Conservation (phyloP, 2,888 invertebrate genomes). For the Gortyna flavago region DNA sequence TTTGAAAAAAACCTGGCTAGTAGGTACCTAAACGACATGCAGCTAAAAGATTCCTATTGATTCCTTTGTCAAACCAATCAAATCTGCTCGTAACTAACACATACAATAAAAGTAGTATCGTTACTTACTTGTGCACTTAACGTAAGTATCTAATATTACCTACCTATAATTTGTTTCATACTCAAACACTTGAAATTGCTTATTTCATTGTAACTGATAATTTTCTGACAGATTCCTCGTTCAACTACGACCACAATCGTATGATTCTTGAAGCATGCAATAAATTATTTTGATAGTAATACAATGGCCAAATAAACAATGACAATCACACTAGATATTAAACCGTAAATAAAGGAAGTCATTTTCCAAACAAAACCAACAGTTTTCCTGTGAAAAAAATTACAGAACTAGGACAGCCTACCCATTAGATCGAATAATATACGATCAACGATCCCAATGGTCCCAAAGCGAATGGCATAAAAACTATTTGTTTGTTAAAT, state of each 20-base stretch:
- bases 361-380: not conserved
- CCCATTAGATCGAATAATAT: conserved; percentile 39
- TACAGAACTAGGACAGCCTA: conserved; percentile 21
- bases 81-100: not conserved
- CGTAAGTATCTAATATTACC: not conserved
- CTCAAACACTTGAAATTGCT: conserved; percentile 26
- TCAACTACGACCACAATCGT: not conserved
- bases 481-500: conserved; percentile 32
- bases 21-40: too few species aligned
- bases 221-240: conserved; percentile 24
- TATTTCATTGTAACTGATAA: conserved; percentile 37
- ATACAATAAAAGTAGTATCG: conserved; percentile 13
- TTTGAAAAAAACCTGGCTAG: not conserved
- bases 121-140: conserved; percentile 23
- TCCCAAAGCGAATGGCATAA: conserved; percentile 19
- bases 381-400: conserved; percentile 21
- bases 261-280: not conserved
- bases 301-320: conserved; percentile 8
- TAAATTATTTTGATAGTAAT: not conserved
- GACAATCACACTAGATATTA: not conserved
- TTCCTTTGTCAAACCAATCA: not conserved
- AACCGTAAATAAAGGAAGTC: not conserved
- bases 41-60: not conserved
- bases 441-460: conserved; percentile 25
- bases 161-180: conserved; percentile 15